Evolutionary conservation across 2,888 invertebrate genomes (phyloP), one percentile per base, ranked within the genome.

Genomic region (Lacanobia oleracea): DNA sequence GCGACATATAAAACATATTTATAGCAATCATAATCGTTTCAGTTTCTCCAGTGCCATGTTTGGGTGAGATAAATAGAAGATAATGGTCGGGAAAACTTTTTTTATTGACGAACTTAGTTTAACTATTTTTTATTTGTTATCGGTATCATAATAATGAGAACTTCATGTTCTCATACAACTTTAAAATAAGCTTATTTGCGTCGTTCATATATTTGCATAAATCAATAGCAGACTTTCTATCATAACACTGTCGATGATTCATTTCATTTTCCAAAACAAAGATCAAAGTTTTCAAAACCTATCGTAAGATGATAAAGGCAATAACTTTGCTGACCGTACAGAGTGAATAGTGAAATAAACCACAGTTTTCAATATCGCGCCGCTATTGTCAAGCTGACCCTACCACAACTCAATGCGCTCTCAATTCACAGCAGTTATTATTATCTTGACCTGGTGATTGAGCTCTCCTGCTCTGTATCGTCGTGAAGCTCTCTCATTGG

Each of bases 1-100:
- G 94, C 91, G 93, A 94, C 95, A 94, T 95, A 96, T 96, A 96
- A 96, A 96, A 95, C 96, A 95, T 96, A 96, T 95, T 96, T 96
- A 96, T 95, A 93, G 93, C 95, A 93, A 94, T 95, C 93, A 94
- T 95, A 95, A 95, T 94, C 94, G 95, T 90, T 90, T 88, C 93
- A 95, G 93, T 94, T 95, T 92, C 93, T 91, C 92, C 91, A 93
- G 89, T 90, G 90, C 90, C 91, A 90, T 94, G 93, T 94, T 94
- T 91, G 91, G 90, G 88, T 82, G 88, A 91, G 91, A 93, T 93
- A 94, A 94, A 94, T 93, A 93, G 91, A 91, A 89, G 89, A 91
- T 91, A 90, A 92, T 91, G 88, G 85, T 79, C 82, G 74, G 81
- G 79, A 85, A 88, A 90, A 87, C 74, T 86, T 90, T 89, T 86